A percentile compares a stretch with the other conserved stretches of the same genome.
Conservation (phyloP, 2,888 invertebrate genomes). For the Gandaritis pyraliata region DNA sequence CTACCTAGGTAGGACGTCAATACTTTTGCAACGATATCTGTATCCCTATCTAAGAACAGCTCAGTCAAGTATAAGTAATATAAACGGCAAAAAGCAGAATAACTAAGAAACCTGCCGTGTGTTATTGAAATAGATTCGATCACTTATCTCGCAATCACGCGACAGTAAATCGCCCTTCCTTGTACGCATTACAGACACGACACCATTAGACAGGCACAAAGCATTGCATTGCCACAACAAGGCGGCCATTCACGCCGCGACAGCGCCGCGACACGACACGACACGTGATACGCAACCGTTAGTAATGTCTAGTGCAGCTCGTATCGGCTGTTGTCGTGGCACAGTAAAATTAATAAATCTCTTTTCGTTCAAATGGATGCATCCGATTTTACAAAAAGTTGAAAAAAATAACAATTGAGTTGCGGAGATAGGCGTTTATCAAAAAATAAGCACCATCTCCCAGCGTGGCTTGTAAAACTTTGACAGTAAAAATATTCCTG, state of each 20-base stretch:
- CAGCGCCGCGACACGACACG: constrained; percentile 28
- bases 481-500: too few relatives aligned
- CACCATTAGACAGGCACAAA: constrained; percentile 26
- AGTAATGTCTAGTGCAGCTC: constrained; percentile 1
- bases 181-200: constrained; percentile 35
- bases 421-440: too few relatives aligned
- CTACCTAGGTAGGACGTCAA: too few relatives aligned
- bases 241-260: constrained; percentile 36
- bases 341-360: background rate
- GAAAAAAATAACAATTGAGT: too few relatives aligned
- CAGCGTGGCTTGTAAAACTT: too few relatives aligned
- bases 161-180: constrained; percentile 38
- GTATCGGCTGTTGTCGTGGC: constrained; percentile 1
- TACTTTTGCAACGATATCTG: too few relatives aligned
- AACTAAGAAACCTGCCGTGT: background rate
- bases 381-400: too few relatives aligned
- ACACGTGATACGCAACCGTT: constrained; percentile 51
- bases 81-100: background rate
- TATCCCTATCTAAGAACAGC: too few relatives aligned
- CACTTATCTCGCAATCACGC: constrained; percentile 26
- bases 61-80: too few relatives aligned
- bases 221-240: constrained; percentile 44
- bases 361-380: background rate
- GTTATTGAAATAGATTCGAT: constrained; percentile 15
- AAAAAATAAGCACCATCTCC: too few relatives aligned